Evolutionary conservation across 35 echinoderm and acorn worm genomes (phyloP).

Genomic region (Hemicentrotus pulcherrimus): DNA sequence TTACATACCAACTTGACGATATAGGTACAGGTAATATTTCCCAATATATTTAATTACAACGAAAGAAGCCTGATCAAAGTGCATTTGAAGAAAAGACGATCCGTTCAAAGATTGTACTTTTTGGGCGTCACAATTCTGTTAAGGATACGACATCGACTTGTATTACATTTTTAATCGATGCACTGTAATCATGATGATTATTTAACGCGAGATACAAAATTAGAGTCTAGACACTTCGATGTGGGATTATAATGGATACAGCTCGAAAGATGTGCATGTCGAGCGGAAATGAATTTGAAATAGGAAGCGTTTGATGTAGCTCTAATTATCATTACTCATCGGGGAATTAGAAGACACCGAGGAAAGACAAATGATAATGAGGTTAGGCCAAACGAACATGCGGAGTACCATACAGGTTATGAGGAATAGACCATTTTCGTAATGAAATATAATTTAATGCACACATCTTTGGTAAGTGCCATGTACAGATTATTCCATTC

Average conservation of each 20-base stretch:
- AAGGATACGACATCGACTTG: background rate
- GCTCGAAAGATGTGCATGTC: background rate
- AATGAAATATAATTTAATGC: too few species aligned
- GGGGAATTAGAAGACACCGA: background rate
- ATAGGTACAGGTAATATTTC: background rate
- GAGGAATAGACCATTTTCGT: too few species aligned
- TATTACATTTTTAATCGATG: background rate
- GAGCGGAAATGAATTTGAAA: background rate
- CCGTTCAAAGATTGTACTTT: background rate
- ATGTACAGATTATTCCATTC: too few species aligned
- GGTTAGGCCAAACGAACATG: background rate
- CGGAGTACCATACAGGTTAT: background rate
- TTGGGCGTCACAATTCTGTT: background rate
- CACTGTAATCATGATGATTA: background rate
- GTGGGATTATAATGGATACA: background rate
- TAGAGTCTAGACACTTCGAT: background rate
- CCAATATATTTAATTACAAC: background rate
- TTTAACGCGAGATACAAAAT: background rate
- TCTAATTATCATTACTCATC: slow-evolving; percentile 6
- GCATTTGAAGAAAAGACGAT: background rate
- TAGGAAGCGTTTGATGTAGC: background rate
- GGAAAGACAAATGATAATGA: slow-evolving; percentile 3
- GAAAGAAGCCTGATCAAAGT: background rate
- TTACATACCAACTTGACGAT: background rate
- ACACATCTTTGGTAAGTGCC: too few species aligned